Conservation (phyloP, 2,888 invertebrate species). For the Meliscaeva auricollis region DNA sequence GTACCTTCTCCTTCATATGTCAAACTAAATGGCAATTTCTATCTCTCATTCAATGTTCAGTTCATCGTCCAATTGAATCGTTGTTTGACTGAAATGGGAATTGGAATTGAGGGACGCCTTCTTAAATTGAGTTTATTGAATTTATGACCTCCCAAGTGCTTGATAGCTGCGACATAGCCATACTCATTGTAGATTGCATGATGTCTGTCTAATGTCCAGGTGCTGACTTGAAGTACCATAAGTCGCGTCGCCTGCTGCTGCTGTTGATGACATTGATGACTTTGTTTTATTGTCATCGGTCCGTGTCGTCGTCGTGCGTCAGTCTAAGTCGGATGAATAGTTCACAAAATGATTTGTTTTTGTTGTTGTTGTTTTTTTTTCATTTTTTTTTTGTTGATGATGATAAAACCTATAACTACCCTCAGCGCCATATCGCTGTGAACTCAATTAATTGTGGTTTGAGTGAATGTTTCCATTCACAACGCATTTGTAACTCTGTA, state of each 20-base stretch:
- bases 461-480: neutral
- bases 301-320: too few species aligned
- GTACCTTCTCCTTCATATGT: constrained; percentile 4
- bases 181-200: neutral
- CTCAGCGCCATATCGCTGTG: neutral
- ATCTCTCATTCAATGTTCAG: constrained; percentile 3
- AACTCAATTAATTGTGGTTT: constrained; percentile 14
- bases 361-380: constrained; percentile 7
- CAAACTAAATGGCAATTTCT: constrained; percentile 36
- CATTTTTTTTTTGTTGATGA: neutral
- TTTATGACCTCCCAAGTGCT: constrained; percentile 10
- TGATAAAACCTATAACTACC: neutral
- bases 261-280: constrained; percentile 7
- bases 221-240: constrained; percentile 6
- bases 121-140: constrained; percentile 20
- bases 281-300: neutral
- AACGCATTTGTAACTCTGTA: neutral
- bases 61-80: constrained; percentile 23
- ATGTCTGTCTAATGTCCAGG: constrained; percentile 16
- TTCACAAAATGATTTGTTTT: neutral
- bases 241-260: constrained; percentile 1
- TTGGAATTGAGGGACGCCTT: neutral
- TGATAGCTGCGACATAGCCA: neutral
- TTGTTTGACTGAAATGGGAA: neutral
- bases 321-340: neutral